A percentile compares a stretch with the other conserved stretches of the same genome.
Conservation (phyloP, 92 coral and sea anemone species). For the Umimayanthus chanpuru region DNA sequence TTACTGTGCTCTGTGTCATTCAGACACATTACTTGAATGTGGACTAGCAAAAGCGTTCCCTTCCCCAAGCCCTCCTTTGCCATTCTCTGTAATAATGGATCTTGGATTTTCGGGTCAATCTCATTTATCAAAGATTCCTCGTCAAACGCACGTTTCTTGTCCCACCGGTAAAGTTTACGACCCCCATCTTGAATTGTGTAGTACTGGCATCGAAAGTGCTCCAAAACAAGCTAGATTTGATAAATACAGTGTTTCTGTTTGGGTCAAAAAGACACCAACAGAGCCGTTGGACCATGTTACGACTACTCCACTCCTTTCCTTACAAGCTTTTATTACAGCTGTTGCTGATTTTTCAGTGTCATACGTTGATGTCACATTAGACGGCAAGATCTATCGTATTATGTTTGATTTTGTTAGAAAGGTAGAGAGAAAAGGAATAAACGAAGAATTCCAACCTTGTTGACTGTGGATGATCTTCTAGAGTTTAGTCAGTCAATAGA, state of each 20-base stretch:
- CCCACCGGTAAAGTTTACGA: neutral
- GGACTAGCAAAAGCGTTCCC: neutral
- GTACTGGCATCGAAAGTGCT: neutral
- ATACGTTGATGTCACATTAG: neutral
- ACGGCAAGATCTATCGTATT: neutral
- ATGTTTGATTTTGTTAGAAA: neutral
- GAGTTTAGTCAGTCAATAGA: conserved; percentile 19
- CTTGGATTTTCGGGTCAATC: neutral
- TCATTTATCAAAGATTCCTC: no score
- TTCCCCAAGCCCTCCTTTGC: neutral
- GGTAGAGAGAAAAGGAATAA: neutral
- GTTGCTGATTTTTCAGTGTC: neutral
- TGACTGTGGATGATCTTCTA: conserved; percentile 14
- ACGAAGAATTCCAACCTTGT: neutral
- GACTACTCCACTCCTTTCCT: no score
- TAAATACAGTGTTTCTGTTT: neutral
- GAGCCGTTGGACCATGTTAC: neutral
- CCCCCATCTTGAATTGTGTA: neutral
- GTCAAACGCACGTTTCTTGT: neutral
- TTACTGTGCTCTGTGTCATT: conserved; percentile 1
- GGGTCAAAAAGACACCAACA: neutral
- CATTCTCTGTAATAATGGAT: conserved; percentile 6
- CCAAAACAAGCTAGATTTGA: neutral
- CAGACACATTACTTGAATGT: neutral
- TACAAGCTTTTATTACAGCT: neutral